Evolutionary conservation across 1,140 invertebrate species (phyloP).

Genomic region (Chlorops oryzae): DNA sequence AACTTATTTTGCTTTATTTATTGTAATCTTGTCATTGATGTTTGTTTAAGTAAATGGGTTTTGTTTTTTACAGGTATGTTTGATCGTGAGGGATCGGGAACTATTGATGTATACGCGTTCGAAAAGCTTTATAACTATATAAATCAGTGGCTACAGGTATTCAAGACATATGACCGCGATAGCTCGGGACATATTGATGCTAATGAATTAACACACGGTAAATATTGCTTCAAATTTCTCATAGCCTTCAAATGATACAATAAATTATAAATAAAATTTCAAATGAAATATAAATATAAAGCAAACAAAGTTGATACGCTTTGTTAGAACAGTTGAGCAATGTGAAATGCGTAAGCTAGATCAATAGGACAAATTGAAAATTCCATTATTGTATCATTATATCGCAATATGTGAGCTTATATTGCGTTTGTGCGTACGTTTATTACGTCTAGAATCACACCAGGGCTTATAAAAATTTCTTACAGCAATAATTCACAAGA

Average conservation of each 20-base stretch:
- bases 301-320: too few relatives aligned
- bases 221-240: not conserved
- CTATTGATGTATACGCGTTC: constrained; percentile 83
- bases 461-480: too few relatives aligned
- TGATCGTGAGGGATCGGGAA: constrained; percentile 76
- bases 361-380: too few relatives aligned
- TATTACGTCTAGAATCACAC: too few relatives aligned
- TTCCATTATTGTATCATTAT: too few relatives aligned
- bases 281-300: not conserved
- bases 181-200: constrained; percentile 78
- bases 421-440: too few relatives aligned
- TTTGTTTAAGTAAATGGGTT: not conserved
- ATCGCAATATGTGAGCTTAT: too few relatives aligned
- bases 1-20: not conserved
- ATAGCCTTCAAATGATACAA: not conserved
- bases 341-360: too few relatives aligned
- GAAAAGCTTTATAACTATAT: constrained; percentile 82
- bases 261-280: constrained; percentile 5
- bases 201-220: constrained; percentile 69
- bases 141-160: constrained; percentile 78
- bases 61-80: constrained; percentile 66
- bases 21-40: not conserved
- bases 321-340: too few relatives aligned
- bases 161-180: constrained; percentile 75
- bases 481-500: too few relatives aligned